Evolutionary conservation across 2,888 invertebrate genomes (phyloP).

Genomic region (Seira sanloemensis): DNA sequence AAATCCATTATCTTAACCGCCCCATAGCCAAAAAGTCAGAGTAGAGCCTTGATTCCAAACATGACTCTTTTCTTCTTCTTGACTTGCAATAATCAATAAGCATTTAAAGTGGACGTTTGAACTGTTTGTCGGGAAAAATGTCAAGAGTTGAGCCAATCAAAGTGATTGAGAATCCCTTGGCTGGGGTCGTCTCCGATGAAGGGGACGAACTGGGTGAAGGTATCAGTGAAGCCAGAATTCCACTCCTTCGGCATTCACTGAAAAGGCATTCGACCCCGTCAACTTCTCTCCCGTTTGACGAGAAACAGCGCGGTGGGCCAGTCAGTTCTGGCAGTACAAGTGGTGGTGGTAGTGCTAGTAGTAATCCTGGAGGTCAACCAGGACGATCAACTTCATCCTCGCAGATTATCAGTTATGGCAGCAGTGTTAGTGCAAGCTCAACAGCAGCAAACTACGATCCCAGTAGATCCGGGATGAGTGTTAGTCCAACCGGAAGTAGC

Average conservation of each 20-base stretch:
- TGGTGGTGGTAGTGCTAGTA: not conserved
- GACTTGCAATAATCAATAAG: no score
- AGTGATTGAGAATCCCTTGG: constrained; percentile 72
- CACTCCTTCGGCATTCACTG: constrained; percentile 30
- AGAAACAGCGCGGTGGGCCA: constrained; percentile 22
- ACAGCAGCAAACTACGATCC: not conserved
- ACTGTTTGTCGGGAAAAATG: no score
- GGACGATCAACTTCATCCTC: constrained; percentile 37
- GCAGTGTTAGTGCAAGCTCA: not conserved
- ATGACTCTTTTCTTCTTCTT: no score
- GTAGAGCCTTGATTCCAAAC: no score
- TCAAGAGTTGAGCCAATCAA: constrained; percentile 65
- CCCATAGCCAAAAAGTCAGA: no score
- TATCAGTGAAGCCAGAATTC: constrained; percentile 38
- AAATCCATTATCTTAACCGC: no score
- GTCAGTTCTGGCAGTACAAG: constrained; percentile 7
- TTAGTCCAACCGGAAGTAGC: constrained; percentile 43
- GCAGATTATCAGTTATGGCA: constrained; percentile 24
- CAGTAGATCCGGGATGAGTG: constrained; percentile 22
- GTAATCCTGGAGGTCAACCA: not conserved
- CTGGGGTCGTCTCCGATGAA: constrained; percentile 48
- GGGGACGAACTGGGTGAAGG: constrained; percentile 18
- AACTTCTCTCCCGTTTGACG: not conserved
- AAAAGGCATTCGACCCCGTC: constrained; percentile 51
- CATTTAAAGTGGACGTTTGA: no score